A percentile compares a stretch with the other conserved stretches of the same genome.
Conservation (phyloP, 1,140 invertebrate species). For the Odontomachus brunneus region DNA sequence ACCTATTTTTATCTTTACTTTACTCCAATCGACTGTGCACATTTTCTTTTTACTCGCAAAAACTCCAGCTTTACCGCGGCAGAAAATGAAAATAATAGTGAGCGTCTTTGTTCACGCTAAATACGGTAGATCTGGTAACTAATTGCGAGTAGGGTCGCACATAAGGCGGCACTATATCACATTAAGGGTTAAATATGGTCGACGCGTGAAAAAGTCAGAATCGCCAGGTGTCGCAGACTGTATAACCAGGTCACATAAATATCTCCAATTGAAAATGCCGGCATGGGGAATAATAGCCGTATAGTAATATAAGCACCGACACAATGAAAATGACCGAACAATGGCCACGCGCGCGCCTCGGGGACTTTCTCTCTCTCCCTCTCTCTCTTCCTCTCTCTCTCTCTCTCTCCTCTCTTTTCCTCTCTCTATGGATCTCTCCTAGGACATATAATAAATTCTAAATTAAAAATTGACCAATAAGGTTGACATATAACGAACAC, state of each 20-base stretch:
- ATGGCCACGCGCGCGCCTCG: neutral
- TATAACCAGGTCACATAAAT: constrained; percentile 40
- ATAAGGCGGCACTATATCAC: constrained; percentile 4
- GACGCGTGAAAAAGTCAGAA: constrained; percentile 43
- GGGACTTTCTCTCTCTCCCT: neutral
- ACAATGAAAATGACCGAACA: constrained; percentile 46
- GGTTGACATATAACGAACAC: neutral
- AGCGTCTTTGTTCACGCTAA: constrained; percentile 18
- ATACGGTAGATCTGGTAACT: constrained; percentile 19
- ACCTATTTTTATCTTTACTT: too few species aligned
- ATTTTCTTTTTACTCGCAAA: too few species aligned
- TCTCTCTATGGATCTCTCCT: constrained; percentile 23
- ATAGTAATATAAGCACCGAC: constrained; percentile 34
- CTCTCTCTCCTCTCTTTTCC: neutral
- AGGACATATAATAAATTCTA: constrained; percentile 39
- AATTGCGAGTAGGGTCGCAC: constrained; percentile 16
- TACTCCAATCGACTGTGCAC: too few species aligned
- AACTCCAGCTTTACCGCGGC: neutral
- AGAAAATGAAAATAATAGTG: neutral
- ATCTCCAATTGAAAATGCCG: constrained; percentile 42
- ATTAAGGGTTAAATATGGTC: constrained; percentile 41
- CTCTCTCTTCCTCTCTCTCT: too few species aligned
- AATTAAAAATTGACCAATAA: constrained; percentile 42
- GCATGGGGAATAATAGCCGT: constrained; percentile 20
- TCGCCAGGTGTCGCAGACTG: constrained; percentile 29